Evolutionary conservation across 2,797 vertebrate genomes (phyloP), one percentile per base, ranked within the genome.

Genomic region (Oreochromis grahami): DNA sequence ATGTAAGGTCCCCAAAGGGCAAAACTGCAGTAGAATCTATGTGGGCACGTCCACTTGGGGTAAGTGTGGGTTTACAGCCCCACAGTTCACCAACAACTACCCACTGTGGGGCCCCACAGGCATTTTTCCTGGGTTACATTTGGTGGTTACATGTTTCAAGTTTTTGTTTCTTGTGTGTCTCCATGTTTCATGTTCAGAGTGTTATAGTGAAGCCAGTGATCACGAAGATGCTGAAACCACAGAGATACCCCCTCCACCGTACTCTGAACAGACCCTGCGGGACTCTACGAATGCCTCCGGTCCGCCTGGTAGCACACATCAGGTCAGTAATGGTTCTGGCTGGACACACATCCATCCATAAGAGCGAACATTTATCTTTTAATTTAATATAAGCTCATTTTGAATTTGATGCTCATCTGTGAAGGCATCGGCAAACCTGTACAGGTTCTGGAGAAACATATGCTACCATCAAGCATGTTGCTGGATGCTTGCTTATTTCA

Each of bases 191-290:
- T 78, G 21, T 84, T 60, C 88, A 99, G 98, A 99, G 93, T 98
- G 98, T 88, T 99, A 99, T 81, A 99, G 98, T 78, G 98, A 99
- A 94, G 96, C 95, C 56, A 99, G 98, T 24, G 98, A 99, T 86
- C 98, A 98, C 0, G 98, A 99, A 9, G 98, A 99, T 77, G 92
- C 96, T 3, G 98, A 98, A 83, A 94, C 94, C 58, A 89, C 87
- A 48, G 97, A 98, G 79, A 95, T 94, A 0, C 96, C 97, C 1
- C 96, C 97, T 58, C 97, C 97, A 3, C 97, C 97, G 1, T 97
- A 97, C 87, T 91, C 94, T 80, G 96, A 96, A 12, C 94, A 97
- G 87, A 87, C 88, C 21, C 80, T 91, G 84, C 83, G 85, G 81
- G 76, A 92, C 89, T 89, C 91, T 38, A 83, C 93, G 7, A 91